Evolutionary conservation across 2,113 vertebrate species (phyloP).

Genomic region (Callithrix jacchus): DNA sequence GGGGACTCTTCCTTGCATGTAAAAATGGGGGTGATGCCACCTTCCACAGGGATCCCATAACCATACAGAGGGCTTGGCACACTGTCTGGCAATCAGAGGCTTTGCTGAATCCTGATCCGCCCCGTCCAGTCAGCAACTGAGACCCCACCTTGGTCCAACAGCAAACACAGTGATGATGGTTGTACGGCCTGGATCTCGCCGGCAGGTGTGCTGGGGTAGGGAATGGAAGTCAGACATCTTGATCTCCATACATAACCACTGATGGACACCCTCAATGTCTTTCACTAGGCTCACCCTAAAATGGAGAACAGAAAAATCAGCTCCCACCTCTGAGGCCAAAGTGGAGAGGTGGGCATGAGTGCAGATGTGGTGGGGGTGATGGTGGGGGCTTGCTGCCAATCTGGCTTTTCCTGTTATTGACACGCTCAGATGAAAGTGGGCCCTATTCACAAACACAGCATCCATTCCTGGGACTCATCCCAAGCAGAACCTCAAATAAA

Average conservation of each 20-base stretch:
- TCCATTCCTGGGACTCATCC: neutral
- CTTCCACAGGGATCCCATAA: accelerated
- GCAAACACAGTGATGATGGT: neutral
- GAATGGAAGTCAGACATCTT: neutral
- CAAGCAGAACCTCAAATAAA: neutral
- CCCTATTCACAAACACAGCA: neutral
- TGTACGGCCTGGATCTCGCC: too few relatives aligned
- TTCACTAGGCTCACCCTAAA: neutral
- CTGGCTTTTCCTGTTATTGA: neutral
- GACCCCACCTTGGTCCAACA: accelerated
- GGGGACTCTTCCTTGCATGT: neutral
- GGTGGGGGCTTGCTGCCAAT: neutral
- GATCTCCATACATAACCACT: accelerated
- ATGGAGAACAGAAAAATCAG: accelerated
- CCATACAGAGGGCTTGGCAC: too few relatives aligned
- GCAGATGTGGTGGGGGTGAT: accelerated
- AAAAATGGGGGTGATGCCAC: neutral
- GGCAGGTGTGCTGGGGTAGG: neutral
- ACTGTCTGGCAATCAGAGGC: accelerated
- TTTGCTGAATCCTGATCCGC: accelerated
- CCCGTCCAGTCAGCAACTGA: accelerated
- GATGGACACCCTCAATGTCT: accelerated
- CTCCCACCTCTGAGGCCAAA: neutral
- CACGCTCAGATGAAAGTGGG: neutral
- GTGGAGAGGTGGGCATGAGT: neutral